Evolutionary conservation across 2,113 vertebrate species (phyloP), one percentile per base, ranked within the genome.

Genomic region (Bungarus multicinctus): DNA sequence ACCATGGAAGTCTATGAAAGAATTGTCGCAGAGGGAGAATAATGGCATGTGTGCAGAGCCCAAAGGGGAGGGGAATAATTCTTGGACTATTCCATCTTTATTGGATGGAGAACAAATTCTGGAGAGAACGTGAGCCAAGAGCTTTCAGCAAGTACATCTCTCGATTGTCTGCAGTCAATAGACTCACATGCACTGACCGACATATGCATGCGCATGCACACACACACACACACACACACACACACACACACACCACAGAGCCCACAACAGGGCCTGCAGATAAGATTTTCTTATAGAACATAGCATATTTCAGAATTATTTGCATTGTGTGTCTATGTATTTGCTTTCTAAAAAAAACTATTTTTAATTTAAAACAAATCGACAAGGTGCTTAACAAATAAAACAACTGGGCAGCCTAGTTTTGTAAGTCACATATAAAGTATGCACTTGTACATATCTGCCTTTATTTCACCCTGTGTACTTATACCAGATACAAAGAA

Each of bases 131-230:
- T 39, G 0, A 39, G 53, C 87, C 92, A 89, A 0, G 39, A 91
- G 90, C 92, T 96, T 97, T 96, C 96, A 96, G 93, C 95, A 90
- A 88, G 25, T 89, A 85, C 89, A 85, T 94, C 43, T 55, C 50
- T 55, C 93, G 93, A 88, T 95, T 94, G 94, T 95, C 0, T 69
- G 39, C 89, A 50, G 92, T 93, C 91, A 95, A 94, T 93, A 94
- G 95, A 94, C 5, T 54, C 87, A n/a, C 50, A 89, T 47, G 94
- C 95, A 87, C 87, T 91, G 93, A 95, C 94, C 27, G 4, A 69
- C 64, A 69, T n/a, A 12, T 4, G 14, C 12, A 5, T 25, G 30
- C 0, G 23, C 8, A 3, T 1, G 47, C 54, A 20, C 2, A 6
- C 55, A 25, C 22, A 2, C 11, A 14, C 27, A 14, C n/a, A n/a